Base-by-base conservation (phyloP, 2,113 vertebrate species). In the Petromus typicus region DNA sequence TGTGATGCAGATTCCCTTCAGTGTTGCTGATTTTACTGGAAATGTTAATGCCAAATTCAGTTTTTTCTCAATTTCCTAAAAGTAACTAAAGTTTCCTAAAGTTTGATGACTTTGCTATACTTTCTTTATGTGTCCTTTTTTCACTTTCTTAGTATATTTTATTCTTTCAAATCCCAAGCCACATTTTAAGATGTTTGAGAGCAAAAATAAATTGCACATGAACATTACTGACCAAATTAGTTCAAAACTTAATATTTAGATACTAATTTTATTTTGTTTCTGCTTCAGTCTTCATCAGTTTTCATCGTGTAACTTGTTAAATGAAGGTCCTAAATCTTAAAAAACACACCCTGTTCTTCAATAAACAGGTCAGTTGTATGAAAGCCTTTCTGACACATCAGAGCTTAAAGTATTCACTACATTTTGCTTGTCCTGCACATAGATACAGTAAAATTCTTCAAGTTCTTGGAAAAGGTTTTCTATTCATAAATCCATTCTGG, bases 301-400 rank as follows among this genome's bases (percentile, higher is more conserved):
- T 92, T 84, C 8, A 34, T 89, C 23, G 27, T 37, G 16, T 67
- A 57, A 61, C 22, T 91, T 93, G 37, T 76, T 75, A 10, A 87
- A 30, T 76, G 25, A 96, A 95, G 40, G 63, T 69, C 27, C 59
- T 88, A 94, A 96, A 95, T 13, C 40, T 86, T 90, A 83, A 81
- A 66, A 86, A 83, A 64, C 94, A 71, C 11, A 30, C 90, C 20
- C 45, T 82, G 18, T 90, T 96, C 90, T 95, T 97, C 90, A 96
- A 86, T 94, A 96, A 95, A 85, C 64, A 91, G 57, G 90, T 94
- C 93, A 81, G 18, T 96, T 96, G 11, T 64, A 73, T 83, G 82
- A 92, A 89, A 95, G 89, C 1, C 67, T 96, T 98, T 98, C 87
- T 92, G 91, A 97, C 97, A 82, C 83, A 90, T 13, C 95, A 45